Conservation (phyloP, 2,888 invertebrate species). For the Macrophya annulata region DNA sequence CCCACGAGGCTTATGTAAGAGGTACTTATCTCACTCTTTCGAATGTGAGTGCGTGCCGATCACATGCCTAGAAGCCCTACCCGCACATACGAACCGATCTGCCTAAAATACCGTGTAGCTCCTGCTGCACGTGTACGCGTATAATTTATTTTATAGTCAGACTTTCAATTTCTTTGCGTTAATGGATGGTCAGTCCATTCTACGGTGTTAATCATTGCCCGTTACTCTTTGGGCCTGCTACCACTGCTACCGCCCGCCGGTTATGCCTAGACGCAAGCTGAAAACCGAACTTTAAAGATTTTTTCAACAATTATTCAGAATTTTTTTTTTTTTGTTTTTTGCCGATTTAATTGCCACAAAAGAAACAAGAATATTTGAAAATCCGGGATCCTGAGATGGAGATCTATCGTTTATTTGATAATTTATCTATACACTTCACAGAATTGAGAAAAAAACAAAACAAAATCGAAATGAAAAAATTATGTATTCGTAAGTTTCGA, state of each 20-base stretch:
- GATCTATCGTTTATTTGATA: not conserved
- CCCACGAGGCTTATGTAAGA: conserved; percentile 48
- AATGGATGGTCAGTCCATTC: conserved; percentile 29
- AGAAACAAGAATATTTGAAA: not conserved
- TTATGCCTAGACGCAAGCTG: not conserved
- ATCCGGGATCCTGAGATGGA: not conserved
- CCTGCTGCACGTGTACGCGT: not conserved
- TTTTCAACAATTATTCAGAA: not conserved
- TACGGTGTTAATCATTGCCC: conserved; percentile 20
- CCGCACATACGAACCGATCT: not conserved
- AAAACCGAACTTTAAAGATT: not conserved
- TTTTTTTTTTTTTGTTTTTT: not conserved
- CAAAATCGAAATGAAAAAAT: not conserved
- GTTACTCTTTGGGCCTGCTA: conserved; percentile 4
- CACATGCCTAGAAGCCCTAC: conserved; percentile 9
- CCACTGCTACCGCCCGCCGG: not conserved
- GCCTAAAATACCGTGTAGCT: not conserved
- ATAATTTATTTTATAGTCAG: conserved; percentile 44
- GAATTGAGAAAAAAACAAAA: not conserved
- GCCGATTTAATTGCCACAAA: not conserved
- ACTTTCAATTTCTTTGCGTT: conserved; percentile 51
- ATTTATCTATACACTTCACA: not conserved
- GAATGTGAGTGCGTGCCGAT: conserved; percentile 1
- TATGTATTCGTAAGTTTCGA: not conserved
- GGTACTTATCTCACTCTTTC: conserved; percentile 12